These are phyloP conservation scores for Apostichopus japonicus DNA, from an alignment of 35 echinoderm and acorn worm genomes.

Conservation along the genomic window DNA sequence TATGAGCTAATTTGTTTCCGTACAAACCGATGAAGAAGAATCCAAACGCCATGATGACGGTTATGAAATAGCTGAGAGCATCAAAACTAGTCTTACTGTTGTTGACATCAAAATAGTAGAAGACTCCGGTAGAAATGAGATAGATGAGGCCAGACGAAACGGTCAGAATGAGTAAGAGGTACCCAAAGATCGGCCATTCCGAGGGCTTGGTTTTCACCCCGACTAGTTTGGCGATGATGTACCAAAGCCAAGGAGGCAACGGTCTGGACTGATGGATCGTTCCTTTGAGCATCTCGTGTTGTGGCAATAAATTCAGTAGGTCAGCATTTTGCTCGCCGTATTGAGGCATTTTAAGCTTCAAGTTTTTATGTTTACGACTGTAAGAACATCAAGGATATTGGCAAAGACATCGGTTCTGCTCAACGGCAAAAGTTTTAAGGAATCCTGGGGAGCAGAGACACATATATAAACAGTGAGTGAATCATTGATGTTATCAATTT, in stretches of 20 bases:
- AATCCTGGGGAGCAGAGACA: no score
- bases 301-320: conserved; percentile 12
- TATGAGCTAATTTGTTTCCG: conserved; percentile 78
- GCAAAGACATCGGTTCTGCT: no score
- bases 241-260: conserved; percentile 78
- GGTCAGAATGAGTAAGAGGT: conserved; percentile 69
- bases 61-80: conserved; percentile 80
- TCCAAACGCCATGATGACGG: conserved; percentile 70
- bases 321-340: background rate
- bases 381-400: background rate
- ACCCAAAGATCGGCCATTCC: conserved; percentile 75
- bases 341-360: background rate
- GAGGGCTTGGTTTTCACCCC: conserved; percentile 77
- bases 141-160: conserved; percentile 52
- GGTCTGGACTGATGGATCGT: conserved; percentile 69
- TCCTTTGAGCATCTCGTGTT: conserved; percentile 50
- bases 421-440: no score
- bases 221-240: conserved; percentile 80
- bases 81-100: conserved; percentile 76
- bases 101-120: conserved; percentile 73
- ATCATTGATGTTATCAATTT: no score
- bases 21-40: conserved; percentile 72
- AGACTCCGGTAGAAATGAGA: conserved; percentile 61
- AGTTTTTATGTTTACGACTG: background rate
- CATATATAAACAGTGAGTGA: no score